Conservation (phyloP, 2,113 vertebrate species). For the Cyprinodon tularosa region DNA sequence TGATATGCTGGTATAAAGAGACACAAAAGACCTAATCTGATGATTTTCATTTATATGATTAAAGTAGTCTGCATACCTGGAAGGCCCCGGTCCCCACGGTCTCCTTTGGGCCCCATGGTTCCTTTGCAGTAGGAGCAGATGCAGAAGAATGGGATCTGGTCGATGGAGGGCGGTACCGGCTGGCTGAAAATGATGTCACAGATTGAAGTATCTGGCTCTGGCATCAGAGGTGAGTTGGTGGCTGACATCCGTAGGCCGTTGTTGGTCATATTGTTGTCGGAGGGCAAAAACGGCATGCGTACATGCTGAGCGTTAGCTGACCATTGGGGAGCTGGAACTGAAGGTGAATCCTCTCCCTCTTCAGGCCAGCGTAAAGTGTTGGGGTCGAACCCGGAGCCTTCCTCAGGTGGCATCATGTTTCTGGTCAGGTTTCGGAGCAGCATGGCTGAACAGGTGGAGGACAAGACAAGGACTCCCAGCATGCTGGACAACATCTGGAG, state of each 20-base stretch:
- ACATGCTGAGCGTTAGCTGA: rapidly evolving
- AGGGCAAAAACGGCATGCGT: background rate
- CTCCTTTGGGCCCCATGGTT: slow-evolving; percentile 69
- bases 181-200: slow-evolving; percentile 63
- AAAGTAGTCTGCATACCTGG: slow-evolving; percentile 55
- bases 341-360: rapidly evolving
- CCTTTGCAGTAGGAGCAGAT: slow-evolving; percentile 71
- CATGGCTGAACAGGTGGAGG: slow-evolving; percentile 39
- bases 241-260: background rate
- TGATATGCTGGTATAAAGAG: too few relatives aligned
- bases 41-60: background rate
- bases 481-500: slow-evolving; percentile 54
- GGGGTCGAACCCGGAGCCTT: background rate
- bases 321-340: background rate
- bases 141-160: slow-evolving; percentile 72
- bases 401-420: background rate
- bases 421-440: background rate
- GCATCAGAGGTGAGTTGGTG: background rate
- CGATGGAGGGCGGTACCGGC: slow-evolving; percentile 4
- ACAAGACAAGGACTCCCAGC: slow-evolving; percentile 42
- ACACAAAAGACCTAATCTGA: too few relatives aligned
- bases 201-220: background rate
- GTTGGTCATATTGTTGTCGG: background rate
- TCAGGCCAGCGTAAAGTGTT: background rate
- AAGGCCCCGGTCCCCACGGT: slow-evolving; percentile 67